phyloP scores from a whole-genome alignment of 2,113 vertebrate genomes.

The Boleophthalmus pectinirostris region DNA sequence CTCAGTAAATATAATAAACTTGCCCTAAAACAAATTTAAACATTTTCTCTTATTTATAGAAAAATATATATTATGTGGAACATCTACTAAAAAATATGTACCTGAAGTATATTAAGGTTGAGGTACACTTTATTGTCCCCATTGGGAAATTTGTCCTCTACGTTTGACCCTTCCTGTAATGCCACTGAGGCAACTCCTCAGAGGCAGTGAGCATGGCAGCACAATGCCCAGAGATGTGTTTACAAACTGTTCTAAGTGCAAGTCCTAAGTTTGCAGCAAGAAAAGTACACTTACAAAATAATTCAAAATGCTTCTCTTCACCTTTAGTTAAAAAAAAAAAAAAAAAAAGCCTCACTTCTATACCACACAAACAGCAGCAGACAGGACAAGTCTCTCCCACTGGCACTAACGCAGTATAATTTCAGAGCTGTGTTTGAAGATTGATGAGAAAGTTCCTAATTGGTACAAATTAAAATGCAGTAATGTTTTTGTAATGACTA shows the following conservation, averaged over 20 bases:
- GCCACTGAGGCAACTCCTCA: too few relatives aligned
- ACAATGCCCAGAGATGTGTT: too few relatives aligned
- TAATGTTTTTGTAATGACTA: conserved; percentile 11
- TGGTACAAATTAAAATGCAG: background rate
- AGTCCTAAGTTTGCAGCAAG: background rate
- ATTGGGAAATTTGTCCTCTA: too few relatives aligned
- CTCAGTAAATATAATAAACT: too few relatives aligned
- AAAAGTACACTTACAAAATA: background rate
- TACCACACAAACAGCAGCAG: background rate
- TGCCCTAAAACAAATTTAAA: background rate
- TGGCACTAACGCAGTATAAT: background rate
- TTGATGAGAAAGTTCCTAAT: conserved; percentile 8
- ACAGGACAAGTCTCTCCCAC: background rate
- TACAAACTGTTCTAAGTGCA: background rate
- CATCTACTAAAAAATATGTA: too few relatives aligned
- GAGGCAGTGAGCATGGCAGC: too few relatives aligned
- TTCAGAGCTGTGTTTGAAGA: background rate
- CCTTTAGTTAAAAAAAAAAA: background rate
- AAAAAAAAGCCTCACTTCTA: background rate
- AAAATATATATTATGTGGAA: too few relatives aligned
- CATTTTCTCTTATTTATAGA: background rate
- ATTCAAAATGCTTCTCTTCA: background rate
- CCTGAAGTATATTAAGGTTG: too few relatives aligned
- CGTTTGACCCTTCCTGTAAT: too few relatives aligned
- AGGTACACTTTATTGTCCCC: too few relatives aligned